These are phyloP conservation scores for Lomographa bimaculata DNA, from an alignment of 2,888 invertebrate species.

Conservation along the genomic window DNA sequence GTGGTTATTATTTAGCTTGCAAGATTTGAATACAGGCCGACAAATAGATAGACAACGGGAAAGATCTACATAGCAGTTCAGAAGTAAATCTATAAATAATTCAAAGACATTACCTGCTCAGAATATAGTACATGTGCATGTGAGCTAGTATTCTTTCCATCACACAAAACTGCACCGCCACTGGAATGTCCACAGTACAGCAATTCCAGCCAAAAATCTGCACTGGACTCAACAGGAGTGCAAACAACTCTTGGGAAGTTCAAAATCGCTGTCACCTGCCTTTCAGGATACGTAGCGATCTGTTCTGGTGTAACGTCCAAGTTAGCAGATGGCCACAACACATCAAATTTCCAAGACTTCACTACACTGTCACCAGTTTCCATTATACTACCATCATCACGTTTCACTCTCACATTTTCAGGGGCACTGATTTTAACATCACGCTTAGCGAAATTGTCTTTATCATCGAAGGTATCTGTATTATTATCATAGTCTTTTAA, in stretches of 20 bases:
- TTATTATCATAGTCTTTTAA: constrained; percentile 55
- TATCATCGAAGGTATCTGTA: constrained; percentile 37
- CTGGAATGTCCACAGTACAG: constrained; percentile 89
- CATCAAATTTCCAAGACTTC: constrained; percentile 87
- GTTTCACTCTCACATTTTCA: constrained; percentile 42
- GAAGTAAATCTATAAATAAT: no score
- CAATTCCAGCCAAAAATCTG: constrained; percentile 90
- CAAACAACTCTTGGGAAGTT: constrained; percentile 90
- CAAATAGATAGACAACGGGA: no score
- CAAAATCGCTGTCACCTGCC: constrained; percentile 88
- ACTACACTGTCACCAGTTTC: constrained; percentile 71
- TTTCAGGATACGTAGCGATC: constrained; percentile 91
- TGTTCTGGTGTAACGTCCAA: constrained; percentile 89
- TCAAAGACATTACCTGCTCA: constrained; percentile 87
- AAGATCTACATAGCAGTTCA: no score
- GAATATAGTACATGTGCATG: constrained; percentile 87
- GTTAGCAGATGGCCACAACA: constrained; percentile 91
- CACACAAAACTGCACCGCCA: constrained; percentile 87
- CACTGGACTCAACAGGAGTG: constrained; percentile 82
- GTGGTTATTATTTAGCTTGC: no score
- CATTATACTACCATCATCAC: constrained; percentile 64
- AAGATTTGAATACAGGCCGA: no score
- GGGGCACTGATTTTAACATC: constrained; percentile 6
- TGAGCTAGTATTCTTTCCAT: constrained; percentile 80
- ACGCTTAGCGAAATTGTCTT: constrained; percentile 14